Conservation (phyloP, 2,797 vertebrate genomes). For the Oryzias dopingdopingensis region DNA sequence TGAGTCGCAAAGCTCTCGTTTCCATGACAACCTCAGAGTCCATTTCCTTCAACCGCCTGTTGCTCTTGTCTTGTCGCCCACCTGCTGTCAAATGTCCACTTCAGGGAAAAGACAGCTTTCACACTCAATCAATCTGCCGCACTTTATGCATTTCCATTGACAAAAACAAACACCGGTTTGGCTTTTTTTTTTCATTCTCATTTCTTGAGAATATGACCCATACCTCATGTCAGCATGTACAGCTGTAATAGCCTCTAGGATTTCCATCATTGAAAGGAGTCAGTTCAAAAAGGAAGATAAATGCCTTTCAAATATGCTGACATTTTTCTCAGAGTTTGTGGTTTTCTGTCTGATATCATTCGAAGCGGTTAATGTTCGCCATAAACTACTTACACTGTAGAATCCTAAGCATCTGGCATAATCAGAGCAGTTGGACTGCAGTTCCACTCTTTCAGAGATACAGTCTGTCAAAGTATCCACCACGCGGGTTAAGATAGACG, state of each 20-base stretch:
- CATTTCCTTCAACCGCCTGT: slow-evolving; percentile 55
- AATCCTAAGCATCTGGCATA: no score
- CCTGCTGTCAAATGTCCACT: slow-evolving; percentile 55
- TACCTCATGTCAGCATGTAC: slow-evolving; percentile 16
- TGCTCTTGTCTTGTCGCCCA: slow-evolving; percentile 61
- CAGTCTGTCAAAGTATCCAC: no score
- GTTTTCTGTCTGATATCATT: no score
- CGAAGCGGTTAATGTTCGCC: no score
- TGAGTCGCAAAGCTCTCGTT: slow-evolving; percentile 59
- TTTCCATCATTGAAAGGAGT: neutral
- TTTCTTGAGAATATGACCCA: slow-evolving; percentile 10
- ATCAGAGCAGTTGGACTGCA: no score
- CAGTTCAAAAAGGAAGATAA: no score
- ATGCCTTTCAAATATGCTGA: no score
- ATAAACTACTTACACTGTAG: no score
- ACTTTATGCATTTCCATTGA: slow-evolving; percentile 30
- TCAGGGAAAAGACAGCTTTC: slow-evolving; percentile 34
- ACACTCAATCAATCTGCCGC: slow-evolving; percentile 34
- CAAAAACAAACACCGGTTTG: slow-evolving; percentile 15
- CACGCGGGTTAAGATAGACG: no score
- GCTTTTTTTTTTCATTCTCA: slow-evolving; percentile 19
- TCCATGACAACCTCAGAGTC: slow-evolving; percentile 62
- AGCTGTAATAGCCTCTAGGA: slow-evolving; percentile 16
- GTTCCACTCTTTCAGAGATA: no score
- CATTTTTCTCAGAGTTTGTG: no score